Evolutionary conservation across 2,113 vertebrate genomes (phyloP), one percentile per base, ranked within the genome.

Genomic region (Neodontobutis hainanensis): DNA sequence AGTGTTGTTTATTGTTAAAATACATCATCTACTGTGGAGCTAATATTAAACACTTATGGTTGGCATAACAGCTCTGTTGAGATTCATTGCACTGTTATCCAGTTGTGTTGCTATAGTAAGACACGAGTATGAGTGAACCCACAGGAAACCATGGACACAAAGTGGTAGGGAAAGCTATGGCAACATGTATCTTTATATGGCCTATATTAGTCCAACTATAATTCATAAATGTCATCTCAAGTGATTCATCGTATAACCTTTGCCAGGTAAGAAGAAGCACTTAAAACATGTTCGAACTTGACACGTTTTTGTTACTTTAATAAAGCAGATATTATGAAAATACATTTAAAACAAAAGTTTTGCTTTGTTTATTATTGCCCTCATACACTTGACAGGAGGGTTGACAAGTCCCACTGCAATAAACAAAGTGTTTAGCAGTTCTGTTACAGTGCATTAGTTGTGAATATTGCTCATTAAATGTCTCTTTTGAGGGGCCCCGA

Each of bases 401-500:
- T 44, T 80, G 50, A 72, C 35, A 71, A 6, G 12, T 50, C 48
- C 42, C 11, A 16, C 0, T 14, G 1, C 45, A 75, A 60, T 35
- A 44, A 68, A 51, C 8, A 15, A 14, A 55, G 5, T 36, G 45
- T 32, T 62, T 14, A 16, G 42, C n/a, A 36, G 52, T n/a, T 36
- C 48, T 8, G n/a, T 68, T 12, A n/a, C 15, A 63, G 11, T 42
- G 1, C 47, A 6, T 40, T 36, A 40, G 7, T 45, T 43, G 32
- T 6, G 8, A 59, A 52, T 32, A 36, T 51, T 43, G 59, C 34
- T 11, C 45, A 35, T 66, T 60, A 60, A 36, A 40, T 62, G 10
- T 56, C 50, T 61, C 38, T 5, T 57, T 49, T 52, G 57, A 68
- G 53, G 53, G 63, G 69, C 16, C 10, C 46, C 3, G 8, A 65